phyloP scores from a whole-genome alignment of 1,140 invertebrate genomes.

The Gonioctena quinquepunctata region DNA sequence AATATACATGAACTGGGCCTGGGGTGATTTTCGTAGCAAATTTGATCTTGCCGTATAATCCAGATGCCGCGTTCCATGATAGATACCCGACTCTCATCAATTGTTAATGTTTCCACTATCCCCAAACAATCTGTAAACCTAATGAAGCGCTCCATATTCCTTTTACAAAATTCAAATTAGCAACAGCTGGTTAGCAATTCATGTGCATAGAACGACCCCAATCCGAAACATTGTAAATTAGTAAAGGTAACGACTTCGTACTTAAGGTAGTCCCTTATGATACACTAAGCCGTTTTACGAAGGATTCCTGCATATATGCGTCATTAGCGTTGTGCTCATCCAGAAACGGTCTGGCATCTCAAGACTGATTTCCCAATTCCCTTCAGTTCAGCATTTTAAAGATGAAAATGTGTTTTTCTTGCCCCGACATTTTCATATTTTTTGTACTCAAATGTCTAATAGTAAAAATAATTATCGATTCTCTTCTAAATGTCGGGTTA shows the following conservation, averaged over 20 bases:
- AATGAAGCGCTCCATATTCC: conserved; percentile 14
- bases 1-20: too few species aligned
- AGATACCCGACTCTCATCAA: conserved; percentile 1
- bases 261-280: conserved; percentile 32
- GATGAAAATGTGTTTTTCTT: too few species aligned
- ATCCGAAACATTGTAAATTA: conserved; percentile 27
- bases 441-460: too few species aligned
- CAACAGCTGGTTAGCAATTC: conserved; percentile 11
- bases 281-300: conserved; percentile 13
- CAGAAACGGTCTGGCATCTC: not conserved
- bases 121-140: conserved; percentile 8
- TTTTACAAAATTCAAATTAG: conserved; percentile 20
- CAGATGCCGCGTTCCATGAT: not conserved
- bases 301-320: not conserved
- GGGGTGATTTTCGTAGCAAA: too few species aligned
- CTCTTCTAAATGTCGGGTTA: too few species aligned
- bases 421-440: too few species aligned
- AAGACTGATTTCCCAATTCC: too few species aligned
- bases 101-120: conserved; percentile 3
- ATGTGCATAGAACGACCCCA: conserved; percentile 2
- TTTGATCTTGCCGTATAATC: too few species aligned
- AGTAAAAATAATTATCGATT: too few species aligned
- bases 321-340: not conserved
- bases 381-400: too few species aligned
- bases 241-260: conserved; percentile 29